Evolutionary conservation across 2,113 vertebrate genomes (phyloP), one percentile per base, ranked within the genome.

Genomic region (Poecile atricapillus): DNA sequence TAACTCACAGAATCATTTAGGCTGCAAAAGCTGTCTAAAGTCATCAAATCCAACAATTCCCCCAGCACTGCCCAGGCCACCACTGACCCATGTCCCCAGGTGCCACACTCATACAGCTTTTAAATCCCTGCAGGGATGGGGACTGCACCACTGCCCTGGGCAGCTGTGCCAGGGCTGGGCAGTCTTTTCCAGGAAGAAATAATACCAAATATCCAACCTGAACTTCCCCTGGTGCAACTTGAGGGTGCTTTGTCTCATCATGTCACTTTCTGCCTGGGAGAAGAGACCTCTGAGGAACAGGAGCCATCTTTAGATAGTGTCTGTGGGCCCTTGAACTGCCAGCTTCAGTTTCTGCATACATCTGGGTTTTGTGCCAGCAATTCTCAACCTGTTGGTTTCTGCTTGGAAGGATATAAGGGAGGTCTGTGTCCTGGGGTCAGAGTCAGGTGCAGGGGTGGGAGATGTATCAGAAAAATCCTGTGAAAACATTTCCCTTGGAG

Each of bases 351-450:
- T 2, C 46, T n/a, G 23, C 73, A 46, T 14, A 4, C 23, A 8
- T 18, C 24, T 39, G 0, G 1, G 1, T 15, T 46, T 63, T 23
- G 5, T 16, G 23, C 33, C 37, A 58, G 11, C 13, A 11, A 1
- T 39, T 70, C 52, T 75, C 27, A 84, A 33, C 3, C 11, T 16
- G 24, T 4, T 65, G 41, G 28, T 63, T 55, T 75, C 56, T 90
- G 20, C 31, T 11, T 33, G 39, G 24, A 21, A 27, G 11, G 28
- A 17, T 0, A 0, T 16, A 11, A 49, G 60, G 28, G 50, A 62
- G 19, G 28, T 41, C 15, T 43, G 44, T 35, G 73, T 47, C n/a
- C 43, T 1, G 0, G 13, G 5, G 10, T 44, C 22, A 12, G 28
- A 33, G 12, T 41, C 18, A 12, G 69, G 23, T 28, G 15, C 13